Evolutionary conservation across 2,113 vertebrate genomes (phyloP), one percentile per base, ranked within the genome.

Genomic region (Furnarius figulus): DNA sequence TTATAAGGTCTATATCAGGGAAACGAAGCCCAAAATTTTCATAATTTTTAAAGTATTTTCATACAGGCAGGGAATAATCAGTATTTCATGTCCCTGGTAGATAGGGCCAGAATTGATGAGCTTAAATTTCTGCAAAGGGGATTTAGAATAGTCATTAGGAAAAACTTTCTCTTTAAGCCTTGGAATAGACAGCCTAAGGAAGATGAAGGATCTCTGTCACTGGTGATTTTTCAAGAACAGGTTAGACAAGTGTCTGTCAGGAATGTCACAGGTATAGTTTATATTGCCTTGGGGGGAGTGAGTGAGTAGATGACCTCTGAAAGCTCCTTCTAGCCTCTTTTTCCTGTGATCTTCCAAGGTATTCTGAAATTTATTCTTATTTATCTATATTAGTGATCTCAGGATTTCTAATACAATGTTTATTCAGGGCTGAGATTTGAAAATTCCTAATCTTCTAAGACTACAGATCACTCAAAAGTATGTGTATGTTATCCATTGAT

Each of bases 141-240:
- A 90, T 93, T 94, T 92, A 90, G 83, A 72, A 71, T 47, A 93
- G 86, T 93, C 83, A 84, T 93, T 92, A 89, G 59, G 79, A 92
- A 93, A 92, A 93, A 80, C 59, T 89, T 96, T 66, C 95, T 85
- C 1, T 6, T 94, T 93, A 86, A 95, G 30, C 44, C 59, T 90
- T 81, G 76, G 61, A 92, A 86, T 11, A 90, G 90, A 86, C 86
- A 89, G 88, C 90, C 83, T 92, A 71, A 33, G 47, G 83, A 92
- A 21, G 14, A 42, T 2, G 13, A 66, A 62, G 75, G 35, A 55
- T 80, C 19, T 73, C 42, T 80, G 22, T 81, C 35, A 17, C 42
- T 44, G 23, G 9, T 53, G 14, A 0, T 62, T 84, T 93, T 90
- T 78, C 68, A 78, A 89, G 59, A 95, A 92, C 35, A 67, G 47